phyloP scores from a whole-genome alignment of 2,113 vertebrate species.

The Brachypteracias leptosomus region DNA sequence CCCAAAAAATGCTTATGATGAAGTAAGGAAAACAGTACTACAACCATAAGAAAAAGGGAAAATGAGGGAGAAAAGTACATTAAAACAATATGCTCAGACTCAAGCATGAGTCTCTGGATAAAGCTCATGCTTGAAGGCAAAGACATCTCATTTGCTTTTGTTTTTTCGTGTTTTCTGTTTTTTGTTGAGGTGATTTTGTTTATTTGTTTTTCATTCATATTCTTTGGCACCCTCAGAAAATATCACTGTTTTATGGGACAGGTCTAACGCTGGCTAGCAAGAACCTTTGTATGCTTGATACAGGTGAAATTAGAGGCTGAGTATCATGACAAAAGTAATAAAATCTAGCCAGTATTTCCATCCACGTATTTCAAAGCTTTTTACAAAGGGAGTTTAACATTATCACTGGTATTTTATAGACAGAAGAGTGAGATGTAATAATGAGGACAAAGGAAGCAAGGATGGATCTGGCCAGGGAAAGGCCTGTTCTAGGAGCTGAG shows the following conservation, averaged over 20 bases:
- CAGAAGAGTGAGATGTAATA: background rate
- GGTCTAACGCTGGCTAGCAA: background rate
- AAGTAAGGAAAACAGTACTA: conserved; percentile 4
- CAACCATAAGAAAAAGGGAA: background rate
- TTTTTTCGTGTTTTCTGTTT: background rate
- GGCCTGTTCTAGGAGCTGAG: background rate
- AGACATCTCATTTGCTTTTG: background rate
- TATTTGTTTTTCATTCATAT: background rate
- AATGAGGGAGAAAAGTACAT: background rate
- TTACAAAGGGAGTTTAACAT: background rate
- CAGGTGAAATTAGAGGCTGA: background rate
- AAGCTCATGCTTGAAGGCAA: background rate
- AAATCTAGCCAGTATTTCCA: background rate
- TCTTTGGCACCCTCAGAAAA: background rate
- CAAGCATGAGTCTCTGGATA: background rate
- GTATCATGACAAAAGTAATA: background rate
- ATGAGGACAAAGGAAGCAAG: background rate
- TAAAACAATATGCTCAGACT: background rate
- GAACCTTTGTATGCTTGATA: background rate
- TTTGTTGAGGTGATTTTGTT: background rate
- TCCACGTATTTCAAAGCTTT: background rate
- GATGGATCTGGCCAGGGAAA: background rate
- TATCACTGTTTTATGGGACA: background rate
- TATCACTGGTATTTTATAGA: background rate
- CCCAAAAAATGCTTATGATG: background rate